Base-by-base conservation (phyloP, 2,797 vertebrate species). In the Amblyraja radiata region DNA sequence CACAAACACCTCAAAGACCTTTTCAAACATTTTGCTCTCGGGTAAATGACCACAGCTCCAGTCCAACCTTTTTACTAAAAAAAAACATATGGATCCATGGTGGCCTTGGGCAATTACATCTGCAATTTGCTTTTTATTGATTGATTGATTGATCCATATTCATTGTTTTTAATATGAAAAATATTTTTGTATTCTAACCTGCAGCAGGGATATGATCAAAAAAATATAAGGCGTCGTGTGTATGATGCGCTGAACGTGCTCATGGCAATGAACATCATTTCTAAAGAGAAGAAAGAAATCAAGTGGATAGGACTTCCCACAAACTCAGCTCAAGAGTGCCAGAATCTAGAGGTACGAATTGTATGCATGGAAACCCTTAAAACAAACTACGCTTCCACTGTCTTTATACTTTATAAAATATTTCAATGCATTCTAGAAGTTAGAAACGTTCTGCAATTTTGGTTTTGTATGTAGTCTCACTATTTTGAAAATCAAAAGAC, bases 241-340 rank as follows among this genome's bases (percentile, higher is more conserved):
- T 99, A 99, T 6, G 99, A 99, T 95, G 99, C 99, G 93, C 97
- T 99, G 93, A 99, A 99, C 54, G 99, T 99, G 95, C 97, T 99
- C 93, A 99, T 99, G 99, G 99, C 99, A 95, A 99, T 99, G 99
- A 99, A 99, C 95, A 99, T 99, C 94, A 99, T 99, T 96, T 99
- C 99, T 78, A 99, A 99, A 96, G 99, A 99, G 96, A 99, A 99
- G 95, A 99, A 99, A 93, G 99, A 99, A 97, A 99, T 99, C 94
- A 98, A 97, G 93, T 99, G 99, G 99, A 99, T 99, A 28, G 99
- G 99, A 93, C 96, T 99, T 94, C 99, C 99, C 94, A 99, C 99
- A 94, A 99, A 99, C 97, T 99, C 99, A 0, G 99, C 99, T 93
- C 99, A 99, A 96, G 99, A 99, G 96, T 99, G 99, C 96, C 98